Evolutionary conservation across 2,888 invertebrate genomes (phyloP).

Genomic region (Ophion ellenae): DNA sequence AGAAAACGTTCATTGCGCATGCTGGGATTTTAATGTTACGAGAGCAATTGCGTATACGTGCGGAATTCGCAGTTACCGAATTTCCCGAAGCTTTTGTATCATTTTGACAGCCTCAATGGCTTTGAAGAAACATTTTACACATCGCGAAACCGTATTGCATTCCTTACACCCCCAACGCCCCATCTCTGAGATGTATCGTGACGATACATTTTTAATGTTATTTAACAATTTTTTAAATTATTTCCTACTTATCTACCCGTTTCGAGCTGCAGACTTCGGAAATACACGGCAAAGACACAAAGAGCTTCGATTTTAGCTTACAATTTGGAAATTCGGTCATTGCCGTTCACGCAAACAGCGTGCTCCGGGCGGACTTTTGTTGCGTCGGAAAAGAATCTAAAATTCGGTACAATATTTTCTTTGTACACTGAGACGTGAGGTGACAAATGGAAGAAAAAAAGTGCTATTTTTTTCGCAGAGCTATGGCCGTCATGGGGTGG

Average conservation of each 20-base stretch:
- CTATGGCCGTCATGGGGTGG: constrained; percentile 22
- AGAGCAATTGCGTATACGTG: too few species aligned
- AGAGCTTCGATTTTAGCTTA: not conserved
- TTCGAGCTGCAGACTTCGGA: not conserved
- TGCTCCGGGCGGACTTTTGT: too few species aligned
- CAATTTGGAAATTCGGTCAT: not conserved
- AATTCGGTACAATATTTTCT: constrained; percentile 33
- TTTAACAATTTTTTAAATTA: not conserved
- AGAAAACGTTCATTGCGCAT: too few species aligned
- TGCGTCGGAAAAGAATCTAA: constrained; percentile 7
- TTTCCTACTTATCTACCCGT: not conserved
- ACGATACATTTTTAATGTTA: not conserved
- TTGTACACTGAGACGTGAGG: not conserved
- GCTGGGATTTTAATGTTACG: too few species aligned
- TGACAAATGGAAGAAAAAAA: not conserved
- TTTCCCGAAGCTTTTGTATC: not conserved
- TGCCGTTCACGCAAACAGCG: not conserved
- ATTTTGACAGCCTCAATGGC: not conserved
- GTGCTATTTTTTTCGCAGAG: constrained; percentile 3
- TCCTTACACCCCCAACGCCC: not conserved
- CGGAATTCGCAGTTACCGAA: not conserved
- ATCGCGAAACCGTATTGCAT: not conserved
- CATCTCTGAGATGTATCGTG: not conserved
- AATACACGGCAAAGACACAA: too few species aligned
- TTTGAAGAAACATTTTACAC: not conserved